Evolutionary conservation across 1,140 invertebrate genomes (phyloP).

Genomic region (Adoxophyes honmai): DNA sequence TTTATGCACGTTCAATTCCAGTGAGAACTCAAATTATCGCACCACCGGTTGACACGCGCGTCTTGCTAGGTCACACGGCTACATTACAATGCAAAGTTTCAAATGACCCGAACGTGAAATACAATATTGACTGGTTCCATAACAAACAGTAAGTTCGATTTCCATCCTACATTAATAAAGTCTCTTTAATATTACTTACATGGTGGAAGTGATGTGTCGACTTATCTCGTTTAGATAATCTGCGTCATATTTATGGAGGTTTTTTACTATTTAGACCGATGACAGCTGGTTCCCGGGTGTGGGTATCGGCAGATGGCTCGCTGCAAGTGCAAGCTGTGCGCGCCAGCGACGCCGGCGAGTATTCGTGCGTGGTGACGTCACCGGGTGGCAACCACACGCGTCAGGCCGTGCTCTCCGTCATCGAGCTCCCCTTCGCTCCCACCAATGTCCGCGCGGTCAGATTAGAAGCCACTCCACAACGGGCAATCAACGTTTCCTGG

Average conservation of each 20-base stretch:
- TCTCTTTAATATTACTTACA: too few species aligned
- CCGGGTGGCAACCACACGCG: constrained; percentile 95
- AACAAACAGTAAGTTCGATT: constrained; percentile 84
- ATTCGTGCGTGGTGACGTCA: constrained; percentile 90
- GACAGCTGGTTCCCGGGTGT: constrained; percentile 82
- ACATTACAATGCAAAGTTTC: constrained; percentile 95
- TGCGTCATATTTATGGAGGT: neutral
- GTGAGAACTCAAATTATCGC: constrained; percentile 95
- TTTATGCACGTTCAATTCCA: constrained; percentile 55
- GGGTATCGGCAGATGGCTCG: constrained; percentile 86
- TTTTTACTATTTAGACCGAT: constrained; percentile 75
- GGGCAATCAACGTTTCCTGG: constrained; percentile 95
- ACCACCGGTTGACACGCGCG: constrained; percentile 92
- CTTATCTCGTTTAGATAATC: too few species aligned
- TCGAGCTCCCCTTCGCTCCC: constrained; percentile 96
- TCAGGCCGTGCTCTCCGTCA: constrained; percentile 89
- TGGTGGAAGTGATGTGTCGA: too few species aligned
- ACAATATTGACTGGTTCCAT: constrained; percentile 94
- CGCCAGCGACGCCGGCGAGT: constrained; percentile 89
- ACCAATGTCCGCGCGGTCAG: constrained; percentile 89
- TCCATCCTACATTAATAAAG: neutral
- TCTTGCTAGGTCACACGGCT: constrained; percentile 93
- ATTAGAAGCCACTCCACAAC: constrained; percentile 77
- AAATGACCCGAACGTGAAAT: constrained; percentile 94
- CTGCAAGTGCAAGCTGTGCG: constrained; percentile 89